Evolutionary conservation across 2,113 vertebrate species (phyloP), one percentile per base, ranked within the genome.

Genomic region (Asarcornis scutulata): DNA sequence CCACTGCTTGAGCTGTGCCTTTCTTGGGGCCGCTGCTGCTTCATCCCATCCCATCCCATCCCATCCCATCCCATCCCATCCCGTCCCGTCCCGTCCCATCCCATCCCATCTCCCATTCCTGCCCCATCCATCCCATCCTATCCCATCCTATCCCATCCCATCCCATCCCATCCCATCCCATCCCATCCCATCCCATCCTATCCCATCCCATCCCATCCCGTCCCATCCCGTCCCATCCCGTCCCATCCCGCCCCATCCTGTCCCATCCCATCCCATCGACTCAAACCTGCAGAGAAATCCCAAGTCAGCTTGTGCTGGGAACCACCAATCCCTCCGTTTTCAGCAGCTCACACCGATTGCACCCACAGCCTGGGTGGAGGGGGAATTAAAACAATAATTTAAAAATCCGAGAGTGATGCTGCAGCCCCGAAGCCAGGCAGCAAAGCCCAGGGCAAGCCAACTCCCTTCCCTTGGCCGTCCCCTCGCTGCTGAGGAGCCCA

Each of bases 301-400:
- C 0, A 1, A 38, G 60, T 16, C 3, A 7, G 32, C 16, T 44
- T 55, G 36, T 27, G 77, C 53, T 16, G 69, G 53, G 36, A 44
- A 32, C 32, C 27, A 23, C 15, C 13, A 1, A 14, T 29, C 21
- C 4, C 34, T 26, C 44, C 3, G 23, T n/a, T 6, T 36, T n/a
- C 60, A 36, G 79, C 79, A 82, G 34, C 25, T 66, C 11, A 9
- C 3, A 4, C 7, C 3, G 6, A 20, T 15, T 5, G 2, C 9
- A 27, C 46, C 5, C 1, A 2, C 3, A 3, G 38, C 20, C 0
- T 3, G 25, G 46, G 25, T 22, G 17, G 5, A 10, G 46, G 20
- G 9, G 46, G 9, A 40, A 22, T 48, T 48, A 48, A 48, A 48
- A 11, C 46, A 48, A 21, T 10, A 48, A 10, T 21, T 3, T 48